These are phyloP conservation scores for Pseudomyrmex dendroicus DNA, from an alignment of 1,140 invertebrate species.

Conservation along the genomic window DNA sequence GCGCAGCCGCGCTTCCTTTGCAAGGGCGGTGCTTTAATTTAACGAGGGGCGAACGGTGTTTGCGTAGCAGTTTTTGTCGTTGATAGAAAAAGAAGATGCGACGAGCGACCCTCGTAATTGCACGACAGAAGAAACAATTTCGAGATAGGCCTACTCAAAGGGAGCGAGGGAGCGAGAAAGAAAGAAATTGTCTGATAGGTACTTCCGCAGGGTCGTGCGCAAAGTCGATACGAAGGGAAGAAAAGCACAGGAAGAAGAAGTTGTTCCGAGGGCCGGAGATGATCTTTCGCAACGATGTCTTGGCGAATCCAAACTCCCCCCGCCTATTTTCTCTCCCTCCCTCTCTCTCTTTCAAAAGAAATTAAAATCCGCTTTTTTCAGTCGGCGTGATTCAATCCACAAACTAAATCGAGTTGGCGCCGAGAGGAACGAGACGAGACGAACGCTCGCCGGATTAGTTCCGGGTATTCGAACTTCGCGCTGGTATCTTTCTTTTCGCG, in stretches of 20 bases:
- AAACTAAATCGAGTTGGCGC: constrained; percentile 68
- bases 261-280: constrained; percentile 50
- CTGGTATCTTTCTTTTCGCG: constrained; percentile 35
- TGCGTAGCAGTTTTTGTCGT: constrained; percentile 15
- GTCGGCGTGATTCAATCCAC: constrained; percentile 67
- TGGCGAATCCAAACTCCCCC: constrained; percentile 38
- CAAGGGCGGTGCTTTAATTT: constrained; percentile 54
- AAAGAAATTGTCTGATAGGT: constrained; percentile 66
- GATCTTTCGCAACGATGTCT: constrained; percentile 8
- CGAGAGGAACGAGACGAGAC: constrained; percentile 32
- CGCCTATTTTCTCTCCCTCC: not conserved
- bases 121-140: constrained; percentile 71
- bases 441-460: constrained; percentile 60
- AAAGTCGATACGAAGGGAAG: constrained; percentile 34
- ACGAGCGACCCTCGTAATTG: constrained; percentile 65
- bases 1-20: constrained; percentile 5
- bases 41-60: constrained; percentile 44
- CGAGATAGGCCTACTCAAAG: constrained; percentile 20
- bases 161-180: not conserved
- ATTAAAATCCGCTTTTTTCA: constrained; percentile 69
- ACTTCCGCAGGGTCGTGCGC: constrained; percentile 63
- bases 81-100: constrained; percentile 33
- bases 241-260: constrained; percentile 42
- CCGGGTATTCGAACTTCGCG: constrained; percentile 45
- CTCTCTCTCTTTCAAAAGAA: constrained; percentile 58